Evolutionary conservation across 2,888 invertebrate genomes (phyloP).

Genomic region (Deilephila elpenor): DNA sequence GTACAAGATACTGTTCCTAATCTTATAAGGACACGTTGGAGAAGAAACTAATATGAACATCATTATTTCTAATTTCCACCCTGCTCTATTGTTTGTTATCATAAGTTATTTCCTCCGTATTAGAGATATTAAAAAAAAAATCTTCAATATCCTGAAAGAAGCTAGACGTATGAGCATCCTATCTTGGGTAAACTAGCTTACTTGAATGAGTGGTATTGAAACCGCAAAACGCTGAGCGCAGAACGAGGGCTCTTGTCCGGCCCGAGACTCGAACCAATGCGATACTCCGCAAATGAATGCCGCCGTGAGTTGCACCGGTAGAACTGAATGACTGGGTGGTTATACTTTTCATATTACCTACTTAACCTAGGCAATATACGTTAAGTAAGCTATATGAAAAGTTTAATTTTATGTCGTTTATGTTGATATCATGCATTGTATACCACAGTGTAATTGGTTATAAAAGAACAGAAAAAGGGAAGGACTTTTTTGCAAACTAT

Average conservation of each 20-base stretch:
- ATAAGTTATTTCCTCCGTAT: not conserved
- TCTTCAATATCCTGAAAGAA: not conserved
- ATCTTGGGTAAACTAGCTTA: slow-evolving; percentile 50
- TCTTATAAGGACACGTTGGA: no score
- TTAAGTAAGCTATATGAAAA: no score
- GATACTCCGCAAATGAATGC: slow-evolving; percentile 15
- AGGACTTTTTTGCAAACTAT: no score
- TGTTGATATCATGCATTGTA: no score
- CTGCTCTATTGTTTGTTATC: no score
- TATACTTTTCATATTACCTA: no score
- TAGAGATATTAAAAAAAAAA: not conserved
- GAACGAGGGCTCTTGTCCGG: slow-evolving; percentile 45
- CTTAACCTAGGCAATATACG: not conserved
- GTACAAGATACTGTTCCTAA: no score
- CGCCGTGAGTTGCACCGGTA: not conserved
- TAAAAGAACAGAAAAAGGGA: no score
- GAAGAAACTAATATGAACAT: no score
- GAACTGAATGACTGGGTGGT: not conserved
- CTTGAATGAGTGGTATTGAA: slow-evolving; percentile 59
- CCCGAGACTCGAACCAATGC: slow-evolving; percentile 36
- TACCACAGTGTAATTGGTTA: no score
- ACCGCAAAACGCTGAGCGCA: slow-evolving; percentile 55
- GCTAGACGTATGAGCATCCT: not conserved
- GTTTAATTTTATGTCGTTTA: no score
- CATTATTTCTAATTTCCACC: no score